Base-by-base conservation (phyloP, 2,113 vertebrate species). In the Sigmodon hispidus region DNA sequence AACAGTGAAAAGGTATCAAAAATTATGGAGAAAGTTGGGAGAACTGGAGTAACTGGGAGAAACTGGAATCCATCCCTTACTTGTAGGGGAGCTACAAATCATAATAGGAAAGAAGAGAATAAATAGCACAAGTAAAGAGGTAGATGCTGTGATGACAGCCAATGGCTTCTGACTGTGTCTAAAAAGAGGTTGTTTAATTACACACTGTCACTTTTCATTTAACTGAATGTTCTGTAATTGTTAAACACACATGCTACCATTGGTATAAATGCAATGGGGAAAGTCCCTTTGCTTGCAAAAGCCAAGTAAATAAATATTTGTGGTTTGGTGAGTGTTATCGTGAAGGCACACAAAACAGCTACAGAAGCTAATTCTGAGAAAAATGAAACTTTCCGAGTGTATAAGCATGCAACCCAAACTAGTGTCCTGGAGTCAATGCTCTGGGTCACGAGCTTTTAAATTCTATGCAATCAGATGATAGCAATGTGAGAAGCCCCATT, bases 401-500 rank as follows among this genome's bases (percentile, higher is more conserved):
- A 29, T 45, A 81, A 87, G 10, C 70, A 91, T 55, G n/a, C 16
- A 36, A 26, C 52, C 26, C 75, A 50, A 34, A 93, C 43, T 73
- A 48, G 76, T 84, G 84, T 84, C 6, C 63, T 57, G 24, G n/a
- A 57, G 29, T 36, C 86, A 65, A 65, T 52, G 84, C 80, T 87
- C 45, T 55, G 34, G 43, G 19, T 76, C 69, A 89, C 10, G 52
- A 84, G 50, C 34, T 87, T 87, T 87, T 65, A 22, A 87, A 67
- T 83, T 63, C 67, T 83, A 10, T 70, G 21, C 34, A 65, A 24
- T 77, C 70, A 89, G 40, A 73, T 95, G 8, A 0, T 36, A 87
- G 31, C 59, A 40, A 73, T 13, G 34, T 84, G 96, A 94, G 96
- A 92, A 94, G 2, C 61, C 24, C 67, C 93, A 96, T 96, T 92